Evolutionary conservation across 2,797 vertebrate genomes (phyloP).

Genomic region (Pseudomugil gertrudae): DNA sequence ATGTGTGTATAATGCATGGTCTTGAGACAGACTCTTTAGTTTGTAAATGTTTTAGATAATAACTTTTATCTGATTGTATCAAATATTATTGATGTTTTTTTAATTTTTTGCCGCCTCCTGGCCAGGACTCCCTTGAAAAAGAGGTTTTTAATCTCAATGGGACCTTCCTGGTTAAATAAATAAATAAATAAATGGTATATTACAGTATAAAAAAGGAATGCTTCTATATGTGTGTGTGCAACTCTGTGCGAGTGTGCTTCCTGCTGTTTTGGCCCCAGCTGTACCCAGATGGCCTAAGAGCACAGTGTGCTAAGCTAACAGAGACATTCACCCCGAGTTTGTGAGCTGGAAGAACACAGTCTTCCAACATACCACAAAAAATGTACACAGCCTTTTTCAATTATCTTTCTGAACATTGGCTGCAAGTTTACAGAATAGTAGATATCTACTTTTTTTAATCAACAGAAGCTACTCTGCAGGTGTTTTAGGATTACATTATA

Average conservation of each 20-base stretch:
- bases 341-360: constrained; percentile 52
- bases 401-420: constrained; percentile 8
- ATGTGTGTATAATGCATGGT: not conserved
- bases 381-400: not conserved
- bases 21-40: no score
- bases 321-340: constrained; percentile 58
- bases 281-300: constrained; percentile 69
- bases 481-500: constrained; percentile 29
- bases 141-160: no score
- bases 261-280: constrained; percentile 67
- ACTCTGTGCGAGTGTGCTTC: constrained; percentile 61
- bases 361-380: constrained; percentile 31
- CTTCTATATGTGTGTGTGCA: constrained; percentile 54
- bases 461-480: constrained; percentile 18
- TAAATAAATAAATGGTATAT: no score
- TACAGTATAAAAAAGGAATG: no score
- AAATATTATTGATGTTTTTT: no score
- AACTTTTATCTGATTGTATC: no score
- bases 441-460: constrained; percentile 26
- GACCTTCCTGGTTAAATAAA: no score
- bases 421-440: constrained; percentile 19
- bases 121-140: no score
- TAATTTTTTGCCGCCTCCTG: no score
- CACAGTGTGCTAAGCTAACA: constrained; percentile 67
- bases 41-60: no score